Base-by-base conservation (phyloP, 2,797 vertebrate genomes). In the Falco peregrinus region DNA sequence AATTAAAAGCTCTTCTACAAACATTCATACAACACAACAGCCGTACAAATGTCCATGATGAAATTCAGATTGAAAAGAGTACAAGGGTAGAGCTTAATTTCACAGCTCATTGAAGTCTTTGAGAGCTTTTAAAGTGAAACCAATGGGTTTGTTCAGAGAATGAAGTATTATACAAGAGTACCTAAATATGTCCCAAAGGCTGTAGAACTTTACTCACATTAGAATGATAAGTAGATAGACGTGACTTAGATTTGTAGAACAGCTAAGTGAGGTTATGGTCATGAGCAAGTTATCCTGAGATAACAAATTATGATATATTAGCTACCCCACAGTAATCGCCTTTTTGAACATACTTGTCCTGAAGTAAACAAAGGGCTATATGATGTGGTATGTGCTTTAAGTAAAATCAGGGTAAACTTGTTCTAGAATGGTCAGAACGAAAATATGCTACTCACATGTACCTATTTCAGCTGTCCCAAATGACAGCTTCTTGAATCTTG, bases 101-200 rank as follows among this genome's bases (percentile, higher is more conserved):
- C 95, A 95, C 95, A 97, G 90, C 89, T 93, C 95, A 96, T 96
- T 96, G 95, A 96, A 95, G 82, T 87, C 84, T 94, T 93, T 95
- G 92, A 96, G 73, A 96, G 89, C 57, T 68, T 96, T 92, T 95
- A 89, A 90, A 96, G 82, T 94, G 92, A 95, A 95, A 94, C 87
- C 92, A 96, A 77, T 89, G 71, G 68, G 84, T 94, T 96, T 93
- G 68, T 87, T 96, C 92, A 93, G 65, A 93, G 89, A 96, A 93
- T 73, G 67, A 95, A 77, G 48, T 83, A 87, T 88, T 90, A 84
- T 87, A 79, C 21, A 81, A 73, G 68, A 95, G 68, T 77, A 85
- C 57, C 89, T 78, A 92, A 77, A 96, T 94, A 83, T 54, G 64
- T 89, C 89, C 90, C 87, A 92, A 85, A 86, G 70, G 68, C 71